phyloP scores from a whole-genome alignment of 2,797 vertebrate genomes.

The Harpagifer antarcticus region DNA sequence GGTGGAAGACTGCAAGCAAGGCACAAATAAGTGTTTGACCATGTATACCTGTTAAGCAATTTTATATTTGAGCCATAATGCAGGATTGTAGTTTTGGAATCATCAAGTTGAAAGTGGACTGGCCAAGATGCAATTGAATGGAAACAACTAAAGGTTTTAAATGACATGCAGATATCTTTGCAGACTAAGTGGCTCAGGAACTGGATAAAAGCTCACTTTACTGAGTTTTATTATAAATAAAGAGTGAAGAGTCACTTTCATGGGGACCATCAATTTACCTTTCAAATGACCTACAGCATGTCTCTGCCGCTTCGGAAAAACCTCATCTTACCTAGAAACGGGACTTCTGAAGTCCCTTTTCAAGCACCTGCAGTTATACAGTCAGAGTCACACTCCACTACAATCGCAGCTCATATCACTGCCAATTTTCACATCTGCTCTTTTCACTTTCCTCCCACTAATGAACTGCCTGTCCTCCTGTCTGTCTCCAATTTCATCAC shows the following conservation, averaged over 20 bases:
- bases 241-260: not conserved
- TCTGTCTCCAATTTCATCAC: conserved; percentile 41
- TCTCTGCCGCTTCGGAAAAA: conserved; percentile 6
- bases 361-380: conserved; percentile 20
- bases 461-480: conserved; percentile 25
- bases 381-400: conserved; percentile 16
- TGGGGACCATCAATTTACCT: not conserved
- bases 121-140: no score
- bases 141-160: no score
- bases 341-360: conserved; percentile 17
- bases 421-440: conserved; percentile 30
- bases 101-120: no score
- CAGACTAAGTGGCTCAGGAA: no score
- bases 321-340: not conserved
- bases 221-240: no score
- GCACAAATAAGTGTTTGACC: no score
- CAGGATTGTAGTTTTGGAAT: no score
- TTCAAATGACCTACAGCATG: not conserved
- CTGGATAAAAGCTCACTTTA: no score
- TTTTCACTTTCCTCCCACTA: conserved; percentile 40
- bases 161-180: no score
- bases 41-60: no score
- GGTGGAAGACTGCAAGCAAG: no score
- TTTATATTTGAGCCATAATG: no score
- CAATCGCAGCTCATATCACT: conserved; percentile 36